A percentile compares a stretch with the other conserved stretches of the same genome.
phyloP scores from a whole-genome alignment of 2,113 vertebrate genomes.

The Gymnocephalus cernua region DNA sequence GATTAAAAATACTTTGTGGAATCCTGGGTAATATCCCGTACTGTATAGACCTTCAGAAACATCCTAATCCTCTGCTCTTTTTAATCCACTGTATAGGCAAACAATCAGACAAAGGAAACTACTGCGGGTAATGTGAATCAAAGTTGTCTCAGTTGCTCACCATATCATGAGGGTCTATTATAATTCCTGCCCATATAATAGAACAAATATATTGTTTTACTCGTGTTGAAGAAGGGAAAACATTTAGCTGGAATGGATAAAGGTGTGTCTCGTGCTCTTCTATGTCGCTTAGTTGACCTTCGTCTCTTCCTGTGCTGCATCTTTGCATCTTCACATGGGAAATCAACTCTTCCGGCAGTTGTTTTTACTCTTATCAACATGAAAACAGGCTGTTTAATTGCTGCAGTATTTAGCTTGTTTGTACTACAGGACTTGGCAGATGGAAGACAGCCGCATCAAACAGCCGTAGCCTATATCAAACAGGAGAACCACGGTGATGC shows the following conservation, averaged over 20 bases:
- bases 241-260: background rate
- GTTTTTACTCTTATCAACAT: slow-evolving; percentile 41
- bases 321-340: background rate
- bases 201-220: background rate
- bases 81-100: slow-evolving; percentile 77
- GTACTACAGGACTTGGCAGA: slow-evolving; percentile 58
- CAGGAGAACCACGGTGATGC: slow-evolving; percentile 39
- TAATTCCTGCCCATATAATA: slow-evolving; percentile 8
- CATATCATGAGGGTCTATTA: background rate
- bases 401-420: slow-evolving; percentile 48
- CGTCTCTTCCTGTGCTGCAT: background rate
- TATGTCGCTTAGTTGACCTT: background rate
- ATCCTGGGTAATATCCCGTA: slow-evolving; percentile 71
- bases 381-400: slow-evolving; percentile 55
- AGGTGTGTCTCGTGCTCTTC: background rate
- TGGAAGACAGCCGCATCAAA: slow-evolving; percentile 53
- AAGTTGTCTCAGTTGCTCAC: slow-evolving; percentile 27
- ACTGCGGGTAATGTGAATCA: slow-evolving; percentile 64
- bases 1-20: slow-evolving; percentile 73
- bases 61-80: slow-evolving; percentile 79
- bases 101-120: slow-evolving; percentile 78
- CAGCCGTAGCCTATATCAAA: slow-evolving; percentile 61
- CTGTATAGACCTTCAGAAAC: slow-evolving; percentile 80
- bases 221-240: background rate
- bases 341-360: slow-evolving; percentile 38